Conservation (phyloP, 2,888 invertebrate genomes). For the Steinernema carpocapsae region DNA sequence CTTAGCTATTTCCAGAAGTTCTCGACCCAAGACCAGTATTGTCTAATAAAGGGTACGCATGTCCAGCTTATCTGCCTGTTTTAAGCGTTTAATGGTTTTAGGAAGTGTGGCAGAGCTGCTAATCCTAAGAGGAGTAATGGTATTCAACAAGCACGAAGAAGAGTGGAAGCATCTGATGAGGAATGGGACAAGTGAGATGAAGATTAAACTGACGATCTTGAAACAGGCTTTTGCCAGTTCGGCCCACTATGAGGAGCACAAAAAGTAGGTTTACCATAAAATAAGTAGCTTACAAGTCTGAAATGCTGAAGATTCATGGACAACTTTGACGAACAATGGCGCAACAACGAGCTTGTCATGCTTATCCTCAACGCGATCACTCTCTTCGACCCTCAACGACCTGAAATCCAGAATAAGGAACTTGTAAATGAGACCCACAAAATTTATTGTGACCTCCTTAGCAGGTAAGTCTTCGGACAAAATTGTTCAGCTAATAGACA, state of each 20-base stretch:
- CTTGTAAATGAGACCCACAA: conserved; percentile 84
- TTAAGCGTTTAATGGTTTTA: conserved; percentile 36
- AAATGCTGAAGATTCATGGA: conserved; percentile 48
- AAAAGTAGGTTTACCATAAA: conserved; percentile 74
- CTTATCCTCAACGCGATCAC: conserved; percentile 86
- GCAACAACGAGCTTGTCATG: conserved; percentile 86
- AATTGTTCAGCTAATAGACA: neutral
- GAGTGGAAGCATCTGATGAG: conserved; percentile 78
- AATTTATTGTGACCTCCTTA: conserved; percentile 46
- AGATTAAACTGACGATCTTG: conserved; percentile 82
- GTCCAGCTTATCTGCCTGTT: neutral
- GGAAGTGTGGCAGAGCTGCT: conserved; percentile 93
- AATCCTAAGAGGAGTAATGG: conserved; percentile 88
- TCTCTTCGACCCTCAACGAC: conserved; percentile 70
- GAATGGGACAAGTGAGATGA: conserved; percentile 44
- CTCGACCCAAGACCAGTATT: conserved; percentile 90
- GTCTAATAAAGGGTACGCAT: conserved; percentile 79
- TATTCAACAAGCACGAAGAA: conserved; percentile 85
- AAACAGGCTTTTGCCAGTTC: conserved; percentile 79
- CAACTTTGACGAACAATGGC: conserved; percentile 73
- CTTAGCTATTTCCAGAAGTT: conserved; percentile 84
- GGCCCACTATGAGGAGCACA: conserved; percentile 85
- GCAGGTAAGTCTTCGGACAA: conserved; percentile 38
- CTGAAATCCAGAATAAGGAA: conserved; percentile 81
- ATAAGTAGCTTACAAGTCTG: conserved; percentile 1